Evolutionary conservation across 2,113 vertebrate species (phyloP).

Genomic region (Mugil cephalus): DNA sequence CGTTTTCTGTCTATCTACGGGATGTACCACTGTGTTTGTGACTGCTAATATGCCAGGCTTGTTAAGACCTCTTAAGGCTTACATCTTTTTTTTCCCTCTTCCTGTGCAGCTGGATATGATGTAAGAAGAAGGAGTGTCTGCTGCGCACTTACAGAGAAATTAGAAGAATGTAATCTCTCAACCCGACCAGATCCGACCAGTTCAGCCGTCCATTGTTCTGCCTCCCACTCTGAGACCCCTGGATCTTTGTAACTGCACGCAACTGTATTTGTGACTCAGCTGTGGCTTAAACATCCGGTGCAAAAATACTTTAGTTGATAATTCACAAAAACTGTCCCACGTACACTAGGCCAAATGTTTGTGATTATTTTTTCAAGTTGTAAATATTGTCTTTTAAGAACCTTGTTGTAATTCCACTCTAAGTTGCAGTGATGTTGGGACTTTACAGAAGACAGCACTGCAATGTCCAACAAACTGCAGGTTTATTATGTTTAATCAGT

Average conservation of each 20-base stretch:
- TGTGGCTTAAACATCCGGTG: not conserved
- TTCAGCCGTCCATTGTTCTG: constrained; percentile 53
- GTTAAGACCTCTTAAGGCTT: constrained; percentile 12
- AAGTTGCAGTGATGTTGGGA: not conserved
- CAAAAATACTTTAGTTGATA: not conserved
- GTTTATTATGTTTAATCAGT: constrained; percentile 53
- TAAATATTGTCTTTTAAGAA: not conserved
- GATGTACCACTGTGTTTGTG: not conserved
- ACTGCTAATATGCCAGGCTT: not conserved
- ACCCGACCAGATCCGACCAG: constrained; percentile 34
- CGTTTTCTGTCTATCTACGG: constrained; percentile 17
- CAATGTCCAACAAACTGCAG: constrained; percentile 24
- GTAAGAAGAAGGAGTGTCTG: constrained; percentile 73
- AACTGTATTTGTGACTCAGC: constrained; percentile 9
- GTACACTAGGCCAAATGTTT: not conserved
- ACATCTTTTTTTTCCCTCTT: constrained; percentile 45
- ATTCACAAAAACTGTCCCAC: not conserved
- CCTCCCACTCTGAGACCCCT: constrained; percentile 17
- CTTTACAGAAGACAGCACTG: constrained; percentile 32
- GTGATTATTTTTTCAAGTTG: constrained; percentile 5
- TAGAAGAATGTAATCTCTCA: constrained; percentile 59
- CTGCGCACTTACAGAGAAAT: constrained; percentile 39
- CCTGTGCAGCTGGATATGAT: constrained; percentile 94
- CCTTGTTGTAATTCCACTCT: not conserved
- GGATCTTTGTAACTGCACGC: not conserved